These are phyloP conservation scores for Protaetia brevitarsis DNA, from an alignment of 1,140 invertebrate species.

Conservation along the genomic window DNA sequence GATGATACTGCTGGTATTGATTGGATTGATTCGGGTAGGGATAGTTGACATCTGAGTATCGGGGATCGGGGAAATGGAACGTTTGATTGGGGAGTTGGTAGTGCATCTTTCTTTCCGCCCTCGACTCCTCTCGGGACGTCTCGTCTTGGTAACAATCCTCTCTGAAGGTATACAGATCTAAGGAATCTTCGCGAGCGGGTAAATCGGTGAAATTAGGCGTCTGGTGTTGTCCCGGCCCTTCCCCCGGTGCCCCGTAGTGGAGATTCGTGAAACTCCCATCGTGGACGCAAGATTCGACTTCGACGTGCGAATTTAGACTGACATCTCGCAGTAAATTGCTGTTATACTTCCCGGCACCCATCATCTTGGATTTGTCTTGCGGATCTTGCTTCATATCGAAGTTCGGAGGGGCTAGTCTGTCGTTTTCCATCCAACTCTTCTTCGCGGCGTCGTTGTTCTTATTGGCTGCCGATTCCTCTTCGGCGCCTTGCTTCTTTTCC, in stretches of 20 bases:
- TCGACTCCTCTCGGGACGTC: slow-evolving; percentile 23
- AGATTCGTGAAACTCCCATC: slow-evolving; percentile 63
- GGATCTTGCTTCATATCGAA: slow-evolving; percentile 31
- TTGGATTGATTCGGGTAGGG: slow-evolving; percentile 35
- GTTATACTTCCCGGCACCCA: slow-evolving; percentile 38
- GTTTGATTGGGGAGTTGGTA: slow-evolving; percentile 32
- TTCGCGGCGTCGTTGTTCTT: slow-evolving; percentile 42
- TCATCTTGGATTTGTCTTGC: slow-evolving; percentile 27
- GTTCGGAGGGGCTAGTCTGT: slow-evolving; percentile 33
- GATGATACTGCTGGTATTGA: slow-evolving; percentile 51
- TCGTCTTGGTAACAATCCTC: slow-evolving; percentile 67
- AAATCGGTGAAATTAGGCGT: slow-evolving; percentile 46
- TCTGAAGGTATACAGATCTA: slow-evolving; percentile 64
- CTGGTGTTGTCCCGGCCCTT: slow-evolving; percentile 34
- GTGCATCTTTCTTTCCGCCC: slow-evolving; percentile 38
- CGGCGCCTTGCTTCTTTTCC: slow-evolving; percentile 71
- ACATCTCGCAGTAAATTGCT: slow-evolving; percentile 54
- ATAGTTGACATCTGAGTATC: slow-evolving; percentile 39
- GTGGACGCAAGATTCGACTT: slow-evolving; percentile 61
- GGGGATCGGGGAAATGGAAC: slow-evolving; percentile 37
- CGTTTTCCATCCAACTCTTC: slow-evolving; percentile 47
- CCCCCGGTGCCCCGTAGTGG: slow-evolving; percentile 53
- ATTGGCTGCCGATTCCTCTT: slow-evolving; percentile 41
- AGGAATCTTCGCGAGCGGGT: slow-evolving; percentile 59
- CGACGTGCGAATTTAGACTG: slow-evolving; percentile 54